Evolutionary conservation across 2,797 vertebrate genomes (phyloP), one percentile per base, ranked within the genome.

Genomic region (Eidolon dupreanum): DNA sequence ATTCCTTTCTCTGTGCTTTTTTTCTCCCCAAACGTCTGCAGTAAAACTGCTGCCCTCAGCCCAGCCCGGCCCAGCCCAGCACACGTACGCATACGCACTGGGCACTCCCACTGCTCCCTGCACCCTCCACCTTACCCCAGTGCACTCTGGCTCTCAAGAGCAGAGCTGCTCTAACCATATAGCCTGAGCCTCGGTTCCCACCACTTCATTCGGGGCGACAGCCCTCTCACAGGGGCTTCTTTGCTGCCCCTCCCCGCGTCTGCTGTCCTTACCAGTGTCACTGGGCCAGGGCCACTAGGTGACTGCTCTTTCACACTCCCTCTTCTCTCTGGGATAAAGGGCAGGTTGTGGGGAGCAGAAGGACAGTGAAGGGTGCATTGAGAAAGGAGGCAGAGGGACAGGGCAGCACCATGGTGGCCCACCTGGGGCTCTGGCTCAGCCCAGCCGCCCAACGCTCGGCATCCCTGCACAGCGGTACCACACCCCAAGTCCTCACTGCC

Each of bases 101-200:
- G 13, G n/a, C 41, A 4, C 6, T 24, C 11, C 8, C 12, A 11
- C 19, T 28, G 43, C 46, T 31, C 26, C n/a, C 20, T 0, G 8
- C 2, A 1, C 46, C 12, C 17, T 11, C 13, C 0, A 1, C 8
- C 83, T 5, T 1, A 4, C 51, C 19, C 9, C 10, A 20, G 1
- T 22, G 28, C 38, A 16, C 5, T 41, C 43, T 1, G 55, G 36
- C 33, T 59, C 53, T 38, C 49, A 20, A 81, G 36, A 66, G 9
- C 5, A 8, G 28, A 12, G 73, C 61, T 36, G 74, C 28, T 24
- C 10, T 13, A 31, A 33, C 0, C 22, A 3, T 12, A 2, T 1
- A 12, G 1, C 46, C 46, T n/a, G 36, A 3, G 3, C 8, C 28
- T 16, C 3, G 0, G 26, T 16, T 55, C 28, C 28, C 38, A 13